Evolutionary conservation across 2,797 vertebrate genomes (phyloP), one percentile per base, ranked within the genome.

Genomic region (Chelon labrosus): DNA sequence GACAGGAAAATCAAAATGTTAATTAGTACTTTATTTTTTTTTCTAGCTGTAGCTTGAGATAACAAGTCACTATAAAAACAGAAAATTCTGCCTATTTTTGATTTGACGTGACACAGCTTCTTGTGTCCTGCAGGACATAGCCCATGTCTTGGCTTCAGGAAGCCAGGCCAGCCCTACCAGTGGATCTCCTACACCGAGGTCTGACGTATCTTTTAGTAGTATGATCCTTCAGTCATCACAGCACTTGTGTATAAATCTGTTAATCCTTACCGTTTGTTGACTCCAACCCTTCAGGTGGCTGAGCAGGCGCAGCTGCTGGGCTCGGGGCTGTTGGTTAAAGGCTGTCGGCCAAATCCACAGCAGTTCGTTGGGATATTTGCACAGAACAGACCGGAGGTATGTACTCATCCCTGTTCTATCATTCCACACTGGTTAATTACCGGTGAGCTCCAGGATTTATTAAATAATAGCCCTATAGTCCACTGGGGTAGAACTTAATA

Each of bases 181-280:
- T 96, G 95, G 94, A 95, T 96, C 80, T 91, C 95, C 77, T 96
- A 96, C 84, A 66, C 85, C 7, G 91, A 96, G 93, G 95, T 95
- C 65, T 65, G 89, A 53, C 14, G 20, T 53, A 2, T 51, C 1
- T 44, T 46, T 3, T 7, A 25, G 10, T 35, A 10, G 37, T 70
- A 62, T 38, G 35, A 31, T 25, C 38, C 20, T 65, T 17, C 22
- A 1, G 37, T 61, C 35, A 2, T 54, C 16, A 10, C 1, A 16
- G 7, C 25, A 6, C 42, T 10, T 70, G 13, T 50, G 22, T 46
- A 38, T 74, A 8, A 27, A 22, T 22, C 9, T 39, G 5, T 72
- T 38, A 2, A 3, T 55, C 19, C 71, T 58, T 46, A 4, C 20
- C 14, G 16, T 22, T 64, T 70, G 22, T 42, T 88, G 47, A 84